Evolutionary conservation across 2,888 invertebrate genomes (phyloP), one percentile per base, ranked within the genome.

Genomic region (Fragum fragum): DNA sequence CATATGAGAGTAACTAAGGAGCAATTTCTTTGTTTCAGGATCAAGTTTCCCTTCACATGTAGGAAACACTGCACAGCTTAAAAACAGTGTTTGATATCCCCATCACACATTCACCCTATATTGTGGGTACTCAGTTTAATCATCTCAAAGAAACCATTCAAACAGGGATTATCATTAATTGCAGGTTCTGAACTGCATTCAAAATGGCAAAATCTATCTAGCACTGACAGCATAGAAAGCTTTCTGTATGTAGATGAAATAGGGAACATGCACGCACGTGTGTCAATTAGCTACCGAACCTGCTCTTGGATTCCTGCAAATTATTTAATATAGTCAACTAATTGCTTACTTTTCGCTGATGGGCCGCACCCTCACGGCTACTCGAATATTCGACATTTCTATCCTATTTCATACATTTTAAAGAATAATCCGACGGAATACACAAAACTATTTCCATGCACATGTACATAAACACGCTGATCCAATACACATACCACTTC

Each of bases 301-400:
- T 26, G 57, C 28, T 14, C n/a, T n/a, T 57, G 9, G 28, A 26
- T 57, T 57, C 57, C n/a, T 57, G 16, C 57, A 26, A 47, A 47
- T 47, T 47, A 47, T n/a, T 47, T 3, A 14, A 47, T n/a, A 9
- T 47, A n/a, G 47, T 47, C 5, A 47, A 9, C 47, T 18, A 47
- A 47, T 47, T 47, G 16, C 88, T 88, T 84, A 90, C 90, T 84
- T 88, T 75, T 81, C 79, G 73, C 71, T 87, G 32, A 90, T 69
- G 28, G 90, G 90, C 69, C 91, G 83, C 29, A 90, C 89, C 72
- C 91, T 79, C 32, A 91, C 89, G 59, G 91, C 91, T 66, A 91
- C 91, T 83, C 88, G 89, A 75, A 91, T 87, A 81, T 89, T 91
- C 59, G 90, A 90, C 91, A 91, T 91, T 78, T 68, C 85, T 88